A percentile compares a stretch with the other conserved stretches of the same genome.
Conservation (phyloP, 2,888 invertebrate genomes). For the Agonopterix arenella region DNA sequence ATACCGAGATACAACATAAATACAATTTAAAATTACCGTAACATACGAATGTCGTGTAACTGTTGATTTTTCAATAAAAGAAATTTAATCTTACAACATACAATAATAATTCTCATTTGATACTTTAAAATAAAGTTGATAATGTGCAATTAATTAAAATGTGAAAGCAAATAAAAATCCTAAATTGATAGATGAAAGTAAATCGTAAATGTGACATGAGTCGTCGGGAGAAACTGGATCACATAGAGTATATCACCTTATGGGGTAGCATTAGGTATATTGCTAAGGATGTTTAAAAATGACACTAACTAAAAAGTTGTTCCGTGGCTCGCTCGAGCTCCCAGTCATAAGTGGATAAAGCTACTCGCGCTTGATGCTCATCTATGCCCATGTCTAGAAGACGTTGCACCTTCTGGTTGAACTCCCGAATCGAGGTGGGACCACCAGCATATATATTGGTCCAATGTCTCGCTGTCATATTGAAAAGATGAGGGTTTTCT, state of each 20-base stretch:
- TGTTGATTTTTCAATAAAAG: too few relatives aligned
- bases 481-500: slow-evolving; percentile 90
- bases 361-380: slow-evolving; percentile 91
- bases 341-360: slow-evolving; percentile 95
- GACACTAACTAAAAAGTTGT: slow-evolving; percentile 58
- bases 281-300: not conserved
- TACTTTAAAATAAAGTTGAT: too few relatives aligned
- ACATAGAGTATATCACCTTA: slow-evolving; percentile 2
- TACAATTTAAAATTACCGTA: too few relatives aligned
- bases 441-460: slow-evolving; percentile 95
- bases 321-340: slow-evolving; percentile 95
- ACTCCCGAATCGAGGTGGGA: slow-evolving; percentile 77
- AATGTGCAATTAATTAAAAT: too few relatives aligned
- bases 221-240: not conserved
- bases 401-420: slow-evolving; percentile 91
- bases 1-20: too few relatives aligned
- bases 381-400: slow-evolving; percentile 96
- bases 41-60: too few relatives aligned
- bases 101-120: too few relatives aligned
- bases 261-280: slow-evolving; percentile 5
- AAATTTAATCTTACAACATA: too few relatives aligned
- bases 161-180: too few relatives aligned
- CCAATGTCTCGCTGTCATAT: slow-evolving; percentile 96
- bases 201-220: too few relatives aligned
- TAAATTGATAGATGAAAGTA: too few relatives aligned